Conservation (phyloP, 2,888 invertebrate genomes). For the Vanessa cardui region DNA sequence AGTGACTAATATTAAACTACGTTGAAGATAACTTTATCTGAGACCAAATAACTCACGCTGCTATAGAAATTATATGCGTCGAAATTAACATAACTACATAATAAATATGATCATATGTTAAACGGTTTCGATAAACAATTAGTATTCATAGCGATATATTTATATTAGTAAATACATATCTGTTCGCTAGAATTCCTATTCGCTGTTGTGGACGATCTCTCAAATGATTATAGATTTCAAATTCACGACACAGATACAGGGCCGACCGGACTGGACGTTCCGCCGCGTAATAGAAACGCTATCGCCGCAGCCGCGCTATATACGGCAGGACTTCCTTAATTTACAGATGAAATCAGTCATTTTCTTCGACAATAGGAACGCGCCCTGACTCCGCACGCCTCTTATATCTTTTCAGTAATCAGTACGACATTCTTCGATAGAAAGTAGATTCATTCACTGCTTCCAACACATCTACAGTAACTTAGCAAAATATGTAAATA, state of each 20-base stretch:
- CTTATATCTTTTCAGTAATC: not conserved
- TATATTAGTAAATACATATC: too few species aligned
- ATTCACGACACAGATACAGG: conserved; percentile 8
- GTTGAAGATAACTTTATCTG: too few species aligned
- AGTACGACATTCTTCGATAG: not conserved
- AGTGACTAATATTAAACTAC: too few species aligned
- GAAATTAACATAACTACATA: too few species aligned
- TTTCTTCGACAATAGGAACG: not conserved
- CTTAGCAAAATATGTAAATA: too few species aligned
- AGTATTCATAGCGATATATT: too few species aligned
- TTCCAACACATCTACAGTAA: too few species aligned
- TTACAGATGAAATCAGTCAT: conserved; percentile 2
- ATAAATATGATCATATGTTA: too few species aligned
- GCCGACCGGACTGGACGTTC: not conserved
- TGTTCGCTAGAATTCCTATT: not conserved
- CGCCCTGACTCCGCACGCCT: not conserved
- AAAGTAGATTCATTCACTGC: not conserved
- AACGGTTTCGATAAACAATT: too few species aligned
- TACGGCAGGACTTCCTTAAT: not conserved
- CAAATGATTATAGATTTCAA: not conserved
- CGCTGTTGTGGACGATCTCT: not conserved
- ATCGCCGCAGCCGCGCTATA: conserved; percentile 11
- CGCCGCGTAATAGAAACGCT: not conserved
- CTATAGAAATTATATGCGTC: too few species aligned
- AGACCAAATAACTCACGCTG: too few species aligned